Conservation (phyloP, 2,113 vertebrate species). For the Mugil cephalus region DNA sequence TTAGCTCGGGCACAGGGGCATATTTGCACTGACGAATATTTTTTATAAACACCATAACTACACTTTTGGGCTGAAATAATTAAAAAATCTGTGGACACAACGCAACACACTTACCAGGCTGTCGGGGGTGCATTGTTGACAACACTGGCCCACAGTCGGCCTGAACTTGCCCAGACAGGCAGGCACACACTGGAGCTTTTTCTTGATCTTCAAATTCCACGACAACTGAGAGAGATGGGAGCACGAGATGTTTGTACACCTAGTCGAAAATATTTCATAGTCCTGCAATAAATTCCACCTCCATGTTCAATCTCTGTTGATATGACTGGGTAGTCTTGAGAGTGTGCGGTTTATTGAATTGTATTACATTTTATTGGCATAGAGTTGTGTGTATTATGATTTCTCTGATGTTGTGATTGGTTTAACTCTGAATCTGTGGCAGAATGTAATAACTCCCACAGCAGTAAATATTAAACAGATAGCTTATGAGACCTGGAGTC, state of each 20-base stretch:
- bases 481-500: slow-evolving; percentile 22
- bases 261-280: not conserved
- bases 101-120: slow-evolving; percentile 79
- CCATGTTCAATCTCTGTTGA: not conserved
- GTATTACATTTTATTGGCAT: not conserved
- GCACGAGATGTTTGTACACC: not conserved
- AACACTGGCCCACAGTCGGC: slow-evolving; percentile 82
- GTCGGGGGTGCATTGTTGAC: slow-evolving; percentile 84
- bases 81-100: too few species aligned
- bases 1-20: too few species aligned
- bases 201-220: slow-evolving; percentile 78
- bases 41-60: too few species aligned
- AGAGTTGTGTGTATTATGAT: not conserved
- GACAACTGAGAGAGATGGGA: slow-evolving; percentile 63
- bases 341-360: not conserved
- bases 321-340: not conserved
- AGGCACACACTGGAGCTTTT: slow-evolving; percentile 65
- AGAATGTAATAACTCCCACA: slow-evolving; percentile 18
- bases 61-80: too few species aligned
- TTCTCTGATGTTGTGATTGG: slow-evolving; percentile 14
- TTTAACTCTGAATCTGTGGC: slow-evolving; percentile 20
- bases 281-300: not conserved
- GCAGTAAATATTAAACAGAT: slow-evolving; percentile 43
- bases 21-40: too few species aligned
- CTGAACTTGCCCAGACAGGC: slow-evolving; percentile 77